Conservation (phyloP, 2,797 vertebrate species). For the Mormyrus proboscirostris region DNA sequence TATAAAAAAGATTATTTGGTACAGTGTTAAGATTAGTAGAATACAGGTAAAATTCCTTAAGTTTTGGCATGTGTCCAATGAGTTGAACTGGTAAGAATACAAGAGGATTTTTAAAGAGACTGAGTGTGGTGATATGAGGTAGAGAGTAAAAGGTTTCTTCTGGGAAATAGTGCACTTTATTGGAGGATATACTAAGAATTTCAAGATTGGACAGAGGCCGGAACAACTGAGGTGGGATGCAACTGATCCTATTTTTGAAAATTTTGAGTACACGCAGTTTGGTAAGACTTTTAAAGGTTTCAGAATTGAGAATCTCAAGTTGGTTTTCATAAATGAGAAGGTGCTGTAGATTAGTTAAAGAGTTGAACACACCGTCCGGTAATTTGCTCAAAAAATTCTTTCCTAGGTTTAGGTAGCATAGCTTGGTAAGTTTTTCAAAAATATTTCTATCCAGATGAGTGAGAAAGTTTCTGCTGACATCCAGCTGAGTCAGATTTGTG, state of each 20-base stretch:
- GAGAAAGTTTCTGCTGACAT: slow-evolving; percentile 68
- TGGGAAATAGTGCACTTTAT: slow-evolving; percentile 64
- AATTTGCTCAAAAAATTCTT: slow-evolving; percentile 65
- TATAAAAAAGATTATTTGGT: slow-evolving; percentile 72
- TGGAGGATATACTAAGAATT: slow-evolving; percentile 62
- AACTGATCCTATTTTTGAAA: slow-evolving; percentile 60
- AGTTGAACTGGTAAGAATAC: slow-evolving; percentile 64
- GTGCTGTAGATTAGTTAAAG: slow-evolving; percentile 54
- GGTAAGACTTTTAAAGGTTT: slow-evolving; percentile 57
- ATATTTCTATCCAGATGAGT: slow-evolving; percentile 41
- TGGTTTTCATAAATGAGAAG: slow-evolving; percentile 66
- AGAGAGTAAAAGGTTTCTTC: slow-evolving; percentile 67
- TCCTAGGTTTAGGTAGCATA: slow-evolving; percentile 66
- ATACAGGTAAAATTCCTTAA: slow-evolving; percentile 67
- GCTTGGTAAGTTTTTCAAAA: slow-evolving; percentile 60
- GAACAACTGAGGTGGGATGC: slow-evolving; percentile 64
- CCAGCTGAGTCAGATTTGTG: slow-evolving; percentile 51
- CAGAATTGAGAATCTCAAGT: slow-evolving; percentile 58
- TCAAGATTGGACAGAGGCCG: slow-evolving; percentile 60
- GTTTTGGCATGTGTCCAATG: slow-evolving; percentile 71
- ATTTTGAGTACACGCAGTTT: slow-evolving; percentile 64
- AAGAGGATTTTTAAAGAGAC: slow-evolving; percentile 72
- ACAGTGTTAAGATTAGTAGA: slow-evolving; percentile 69
- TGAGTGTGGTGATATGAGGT: slow-evolving; percentile 59
- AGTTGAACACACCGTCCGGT: slow-evolving; percentile 57